These are phyloP conservation scores for Planiliza haematocheilus DNA, from an alignment of 2,113 vertebrate genomes.

Conservation along the genomic window DNA sequence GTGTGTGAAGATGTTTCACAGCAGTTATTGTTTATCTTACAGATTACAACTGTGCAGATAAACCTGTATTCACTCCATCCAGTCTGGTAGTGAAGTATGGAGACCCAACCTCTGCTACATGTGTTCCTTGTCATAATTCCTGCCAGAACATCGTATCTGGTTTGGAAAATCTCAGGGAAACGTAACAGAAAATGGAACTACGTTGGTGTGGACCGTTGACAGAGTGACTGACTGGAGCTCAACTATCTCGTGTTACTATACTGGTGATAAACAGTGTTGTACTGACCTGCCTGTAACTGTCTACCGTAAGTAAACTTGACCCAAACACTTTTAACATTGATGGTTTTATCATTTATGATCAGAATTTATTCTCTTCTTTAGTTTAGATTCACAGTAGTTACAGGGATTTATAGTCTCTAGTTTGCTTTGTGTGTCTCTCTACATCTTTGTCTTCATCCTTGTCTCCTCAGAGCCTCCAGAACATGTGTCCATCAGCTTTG, in stretches of 20 bases:
- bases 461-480: constrained; percentile 63
- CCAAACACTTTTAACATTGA: not conserved
- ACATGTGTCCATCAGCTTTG: constrained; percentile 40
- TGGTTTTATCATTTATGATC: too few relatives aligned
- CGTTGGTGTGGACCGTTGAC: not conserved
- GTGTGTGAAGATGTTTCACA: too few relatives aligned
- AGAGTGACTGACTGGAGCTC: not conserved
- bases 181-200: rapidly evolving
- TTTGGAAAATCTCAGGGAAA: not conserved
- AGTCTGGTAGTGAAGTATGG: constrained; percentile 48
- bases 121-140: rapidly evolving
- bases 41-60: rapidly evolving
- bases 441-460: not conserved
- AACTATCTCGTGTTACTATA: not conserved
- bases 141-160: rapidly evolving
- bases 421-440: not conserved
- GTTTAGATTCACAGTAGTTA: not conserved
- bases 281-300: rapidly evolving
- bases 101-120: constrained; percentile 26
- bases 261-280: rapidly evolving
- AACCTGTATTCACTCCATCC: constrained; percentile 40
- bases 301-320: constrained; percentile 23
- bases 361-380: not conserved
- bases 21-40: constrained; percentile 22
- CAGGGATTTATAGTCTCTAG: not conserved